Conservation (phyloP, 2,797 vertebrate species). For the Mionectes olivaceus region DNA sequence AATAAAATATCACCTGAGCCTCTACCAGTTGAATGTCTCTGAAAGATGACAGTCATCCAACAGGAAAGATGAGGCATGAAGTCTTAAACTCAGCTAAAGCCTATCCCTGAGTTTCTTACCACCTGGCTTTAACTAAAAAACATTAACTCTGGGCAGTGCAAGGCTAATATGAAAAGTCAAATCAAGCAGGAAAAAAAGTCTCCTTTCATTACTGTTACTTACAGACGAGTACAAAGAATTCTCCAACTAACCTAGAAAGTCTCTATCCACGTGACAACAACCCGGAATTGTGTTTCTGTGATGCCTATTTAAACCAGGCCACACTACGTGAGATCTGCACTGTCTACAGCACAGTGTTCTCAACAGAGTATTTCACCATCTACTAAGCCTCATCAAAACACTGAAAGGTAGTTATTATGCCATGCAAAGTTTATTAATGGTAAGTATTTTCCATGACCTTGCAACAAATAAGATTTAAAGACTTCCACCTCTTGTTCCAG, state of each 20-base stretch:
- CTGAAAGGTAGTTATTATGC: neutral
- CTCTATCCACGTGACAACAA: neutral
- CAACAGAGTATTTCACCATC: neutral
- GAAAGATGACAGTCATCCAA: neutral
- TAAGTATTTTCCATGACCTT: neutral
- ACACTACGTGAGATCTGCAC: fast-evolving
- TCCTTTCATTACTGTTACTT: neutral
- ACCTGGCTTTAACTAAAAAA: neutral
- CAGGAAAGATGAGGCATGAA: neutral
- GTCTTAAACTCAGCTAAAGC: neutral
- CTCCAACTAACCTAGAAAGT: neutral
- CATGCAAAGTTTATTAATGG: neutral
- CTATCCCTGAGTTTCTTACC: neutral
- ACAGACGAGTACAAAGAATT: neutral
- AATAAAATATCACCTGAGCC: neutral
- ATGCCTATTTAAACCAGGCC: neutral
- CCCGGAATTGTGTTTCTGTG: neutral
- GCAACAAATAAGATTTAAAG: neutral
- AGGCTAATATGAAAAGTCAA: neutral
- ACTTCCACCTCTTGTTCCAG: neutral
- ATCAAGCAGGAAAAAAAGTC: neutral
- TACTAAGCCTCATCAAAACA: neutral
- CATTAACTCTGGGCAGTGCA: neutral
- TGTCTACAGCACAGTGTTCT: neutral
- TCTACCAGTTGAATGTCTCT: neutral